Evolutionary conservation across 2,888 invertebrate species (phyloP), one percentile per base, ranked within the genome.

Genomic region (Argyra leucocephala): DNA sequence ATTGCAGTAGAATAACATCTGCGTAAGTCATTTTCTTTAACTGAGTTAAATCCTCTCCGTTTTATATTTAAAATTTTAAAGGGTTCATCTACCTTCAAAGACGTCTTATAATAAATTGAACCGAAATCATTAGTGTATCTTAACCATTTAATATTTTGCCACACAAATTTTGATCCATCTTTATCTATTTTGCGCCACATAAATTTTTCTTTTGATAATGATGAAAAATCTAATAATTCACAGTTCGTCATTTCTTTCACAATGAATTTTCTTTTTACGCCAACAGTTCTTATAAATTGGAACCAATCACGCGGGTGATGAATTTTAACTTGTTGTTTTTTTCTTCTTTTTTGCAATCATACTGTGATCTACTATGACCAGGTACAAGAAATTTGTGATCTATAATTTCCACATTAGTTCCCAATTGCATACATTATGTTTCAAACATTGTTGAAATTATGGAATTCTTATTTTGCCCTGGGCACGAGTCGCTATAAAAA

Each of bases 241-340:
- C 2, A 5, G 23, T 23, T 7, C 21, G 18, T 48, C 62, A 62
- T 62, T 37, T 62, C 62, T 22, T n/a, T 62, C 10, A 62, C 62
- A 24, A 48, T 18, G 23, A 62, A 48, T n/a, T 22, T 62, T 26
- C 24, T 63, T 63, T 61, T 63, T 36, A 60, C 24, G 10, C 63
- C 59, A 37, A 57, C 61, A 21, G 60, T n/a, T n/a, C 65, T 23
- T n/a, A 68, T 62, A 9, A 68, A 61, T 24, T 66, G 63, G 60
- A 57, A 66, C 66, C 65, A 67, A 37, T 68, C 60, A 24, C 60
- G 62, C 18, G 57, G 57, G 21, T 57, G 57, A 57, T 57, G 57
- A 3, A 57, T 57, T 21, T 37, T 31, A 10, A 21, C 26, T 18
- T 22, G n/a, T 9, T 9, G 48, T 57, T 12, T 12, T 23, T 57